Evolutionary conservation across 2,797 vertebrate species (phyloP).

Genomic region (Poecilia gillii): DNA sequence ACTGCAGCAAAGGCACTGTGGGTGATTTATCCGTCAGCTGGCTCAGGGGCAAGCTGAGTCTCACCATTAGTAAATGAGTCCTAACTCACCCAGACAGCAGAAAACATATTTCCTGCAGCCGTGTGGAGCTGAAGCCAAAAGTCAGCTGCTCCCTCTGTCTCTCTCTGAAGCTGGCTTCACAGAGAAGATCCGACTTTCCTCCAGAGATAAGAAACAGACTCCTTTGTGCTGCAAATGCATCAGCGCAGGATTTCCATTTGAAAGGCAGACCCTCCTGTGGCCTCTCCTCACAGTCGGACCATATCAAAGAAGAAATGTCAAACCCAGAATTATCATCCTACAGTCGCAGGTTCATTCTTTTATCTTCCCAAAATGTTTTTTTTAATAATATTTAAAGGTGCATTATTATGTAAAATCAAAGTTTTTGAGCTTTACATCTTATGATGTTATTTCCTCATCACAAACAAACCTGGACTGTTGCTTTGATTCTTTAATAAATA

Average conservation of each 20-base stretch:
- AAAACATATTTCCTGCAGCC: slow-evolving; percentile 31
- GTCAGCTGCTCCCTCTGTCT: background rate
- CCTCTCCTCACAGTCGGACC: background rate
- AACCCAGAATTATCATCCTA: background rate
- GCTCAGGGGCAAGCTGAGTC: slow-evolving; percentile 8
- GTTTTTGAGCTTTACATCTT: no score
- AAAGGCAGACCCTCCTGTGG: background rate
- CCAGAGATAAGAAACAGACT: slow-evolving; percentile 1
- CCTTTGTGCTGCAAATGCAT: background rate
- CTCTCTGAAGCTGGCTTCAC: slow-evolving; percentile 5
- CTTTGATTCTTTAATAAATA: no score
- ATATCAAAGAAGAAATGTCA: slow-evolving; percentile 7
- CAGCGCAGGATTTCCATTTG: background rate
- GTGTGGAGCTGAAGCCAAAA: slow-evolving; percentile 9
- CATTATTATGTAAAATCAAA: no score
- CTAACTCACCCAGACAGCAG: slow-evolving; percentile 62
- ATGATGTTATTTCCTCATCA: no score
- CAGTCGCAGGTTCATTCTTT: background rate
- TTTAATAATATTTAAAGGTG: background rate
- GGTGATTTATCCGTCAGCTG: slow-evolving; percentile 49
- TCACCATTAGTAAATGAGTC: slow-evolving; percentile 73
- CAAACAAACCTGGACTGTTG: no score
- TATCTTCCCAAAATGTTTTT: background rate
- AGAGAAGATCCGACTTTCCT: background rate
- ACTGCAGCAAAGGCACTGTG: slow-evolving; percentile 50